A percentile compares a stretch with the other conserved stretches of the same genome.
Evolutionary conservation across 2,797 vertebrate genomes (phyloP).

Genomic region (Mionectes olivaceus): DNA sequence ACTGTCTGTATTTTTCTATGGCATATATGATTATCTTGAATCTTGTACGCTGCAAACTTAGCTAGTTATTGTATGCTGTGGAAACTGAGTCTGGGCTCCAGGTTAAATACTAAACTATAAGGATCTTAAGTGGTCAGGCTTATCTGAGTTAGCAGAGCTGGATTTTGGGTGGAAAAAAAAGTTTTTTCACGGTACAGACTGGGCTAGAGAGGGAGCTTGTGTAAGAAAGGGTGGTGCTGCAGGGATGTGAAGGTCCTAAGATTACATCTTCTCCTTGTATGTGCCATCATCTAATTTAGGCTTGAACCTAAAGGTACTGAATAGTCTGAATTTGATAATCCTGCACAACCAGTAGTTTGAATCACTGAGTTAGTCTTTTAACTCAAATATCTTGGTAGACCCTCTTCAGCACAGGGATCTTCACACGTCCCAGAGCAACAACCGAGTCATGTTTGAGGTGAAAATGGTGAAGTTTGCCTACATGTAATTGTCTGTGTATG

Average conservation of each 20-base stretch:
- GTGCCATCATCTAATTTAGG: background rate
- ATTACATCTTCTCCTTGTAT: background rate
- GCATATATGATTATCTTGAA: background rate
- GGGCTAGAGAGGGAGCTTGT: background rate
- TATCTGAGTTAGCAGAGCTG: background rate
- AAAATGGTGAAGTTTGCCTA: background rate
- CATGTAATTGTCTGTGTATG: fast-evolving
- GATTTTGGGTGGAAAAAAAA: fast-evolving
- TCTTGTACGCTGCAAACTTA: fast-evolving
- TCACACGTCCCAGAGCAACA: background rate
- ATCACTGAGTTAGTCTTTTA: background rate
- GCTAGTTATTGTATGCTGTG: background rate
- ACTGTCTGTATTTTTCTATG: background rate
- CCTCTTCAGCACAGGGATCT: background rate
- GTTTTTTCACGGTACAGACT: background rate
- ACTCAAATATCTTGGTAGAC: background rate
- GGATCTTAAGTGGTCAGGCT: background rate
- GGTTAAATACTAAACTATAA: background rate
- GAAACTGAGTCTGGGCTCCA: background rate
- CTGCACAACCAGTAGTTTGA: background rate
- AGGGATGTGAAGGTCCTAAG: background rate
- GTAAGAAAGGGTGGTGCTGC: background rate
- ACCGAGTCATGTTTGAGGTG: background rate
- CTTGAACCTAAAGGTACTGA: background rate
- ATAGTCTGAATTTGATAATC: background rate